These are phyloP conservation scores for Thamnophis elegans DNA, from an alignment of 2,797 vertebrate genomes.

Conservation along the genomic window DNA sequence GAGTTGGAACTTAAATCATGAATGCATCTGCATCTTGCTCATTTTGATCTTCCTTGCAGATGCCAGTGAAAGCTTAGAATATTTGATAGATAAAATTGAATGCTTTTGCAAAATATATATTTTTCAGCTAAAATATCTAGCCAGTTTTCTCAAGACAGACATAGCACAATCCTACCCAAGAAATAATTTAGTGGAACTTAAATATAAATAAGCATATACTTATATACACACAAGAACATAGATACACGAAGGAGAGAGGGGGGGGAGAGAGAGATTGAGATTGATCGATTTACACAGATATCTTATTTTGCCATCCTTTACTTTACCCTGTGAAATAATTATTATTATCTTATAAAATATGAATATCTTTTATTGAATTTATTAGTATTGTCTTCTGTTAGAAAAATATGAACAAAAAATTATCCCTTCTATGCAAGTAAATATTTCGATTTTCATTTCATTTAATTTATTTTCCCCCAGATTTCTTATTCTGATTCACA, in stretches of 20 bases:
- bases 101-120: background rate
- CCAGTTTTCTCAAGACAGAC: background rate
- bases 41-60: background rate
- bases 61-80: background rate
- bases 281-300: background rate
- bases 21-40: background rate
- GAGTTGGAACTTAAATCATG: background rate
- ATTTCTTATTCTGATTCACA: background rate
- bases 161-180: background rate
- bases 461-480: background rate
- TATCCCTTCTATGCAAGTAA: background rate
- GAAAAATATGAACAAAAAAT: background rate
- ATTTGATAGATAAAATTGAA: background rate
- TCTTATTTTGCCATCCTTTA: background rate
- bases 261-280: background rate
- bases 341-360: background rate
- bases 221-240: background rate
- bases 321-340: background rate
- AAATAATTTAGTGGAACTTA: background rate
- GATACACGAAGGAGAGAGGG: background rate
- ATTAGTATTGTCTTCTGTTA: background rate
- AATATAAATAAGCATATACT: background rate
- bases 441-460: background rate
- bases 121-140: background rate
- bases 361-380: conserved; percentile 40